These are phyloP conservation scores for Disparrhopalites patrizii DNA, from an alignment of 2,888 invertebrate genomes.

Conservation along the genomic window DNA sequence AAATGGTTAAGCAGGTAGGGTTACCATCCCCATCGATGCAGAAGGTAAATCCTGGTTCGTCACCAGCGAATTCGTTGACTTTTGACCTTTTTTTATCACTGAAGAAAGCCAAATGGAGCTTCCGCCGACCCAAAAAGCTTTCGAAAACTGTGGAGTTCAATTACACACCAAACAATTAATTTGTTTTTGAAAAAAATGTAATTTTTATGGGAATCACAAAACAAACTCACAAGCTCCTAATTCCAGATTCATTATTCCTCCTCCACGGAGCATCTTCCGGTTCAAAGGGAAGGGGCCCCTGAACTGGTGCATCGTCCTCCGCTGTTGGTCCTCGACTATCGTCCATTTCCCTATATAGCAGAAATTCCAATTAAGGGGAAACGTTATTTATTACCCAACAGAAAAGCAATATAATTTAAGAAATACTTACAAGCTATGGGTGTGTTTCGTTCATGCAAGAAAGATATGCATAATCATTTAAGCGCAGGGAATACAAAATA, in stretches of 20 bases:
- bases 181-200: not conserved
- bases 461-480: too few species aligned
- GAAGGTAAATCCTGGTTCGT: not conserved
- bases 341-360: not conserved
- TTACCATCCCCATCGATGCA: constrained; percentile 21
- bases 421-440: too few species aligned
- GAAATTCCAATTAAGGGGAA: too few species aligned
- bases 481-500: too few species aligned
- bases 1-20: constrained; percentile 3
- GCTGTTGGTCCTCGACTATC: not conserved
- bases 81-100: constrained; percentile 3
- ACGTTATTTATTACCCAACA: too few species aligned
- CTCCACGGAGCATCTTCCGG: constrained; percentile 98
- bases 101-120: constrained; percentile 25
- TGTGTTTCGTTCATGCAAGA: too few species aligned
- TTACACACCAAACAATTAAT: constrained; percentile 33
- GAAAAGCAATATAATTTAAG: too few species aligned
- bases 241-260: constrained; percentile 77
- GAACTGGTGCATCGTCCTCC: constrained; percentile 81
- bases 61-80: not conserved
- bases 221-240: constrained; percentile 82
- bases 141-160: constrained; percentile 70
- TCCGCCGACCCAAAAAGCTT: constrained; percentile 66
- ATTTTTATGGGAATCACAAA: not conserved
- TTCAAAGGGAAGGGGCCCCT: constrained; percentile 93